Conservation (phyloP, 2,888 invertebrate genomes). For the Campoplex capitator region DNA sequence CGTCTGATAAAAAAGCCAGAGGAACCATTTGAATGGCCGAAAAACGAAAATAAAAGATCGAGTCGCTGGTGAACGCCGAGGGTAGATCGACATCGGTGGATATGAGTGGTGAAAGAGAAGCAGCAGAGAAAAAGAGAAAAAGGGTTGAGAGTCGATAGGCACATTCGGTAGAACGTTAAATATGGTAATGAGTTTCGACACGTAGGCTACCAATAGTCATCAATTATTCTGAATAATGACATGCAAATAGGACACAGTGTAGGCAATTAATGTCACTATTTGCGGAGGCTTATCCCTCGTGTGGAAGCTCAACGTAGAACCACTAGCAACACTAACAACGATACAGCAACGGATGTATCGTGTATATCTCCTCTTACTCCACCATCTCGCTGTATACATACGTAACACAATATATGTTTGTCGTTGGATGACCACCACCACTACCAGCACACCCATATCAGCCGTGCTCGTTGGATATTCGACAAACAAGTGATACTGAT, state of each 20-base stretch:
- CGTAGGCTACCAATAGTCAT: constrained; percentile 81
- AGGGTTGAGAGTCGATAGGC: constrained; percentile 40
- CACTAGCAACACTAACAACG: constrained; percentile 61
- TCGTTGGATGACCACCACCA: constrained; percentile 69
- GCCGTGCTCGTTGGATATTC: constrained; percentile 70
- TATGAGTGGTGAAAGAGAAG: background rate
- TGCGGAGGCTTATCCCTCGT: constrained; percentile 81
- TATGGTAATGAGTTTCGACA: constrained; percentile 82
- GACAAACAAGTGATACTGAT: constrained; percentile 76
- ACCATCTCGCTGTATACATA: constrained; percentile 12
- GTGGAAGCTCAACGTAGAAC: constrained; percentile 71
- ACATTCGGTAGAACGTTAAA: constrained; percentile 72
- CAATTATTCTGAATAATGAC: constrained; percentile 83
- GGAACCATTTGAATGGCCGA: background rate
- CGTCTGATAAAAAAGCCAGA: background rate
- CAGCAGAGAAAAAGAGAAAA: background rate
- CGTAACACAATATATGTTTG: constrained; percentile 72
- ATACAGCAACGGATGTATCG: constrained; percentile 41
- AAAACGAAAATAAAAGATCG: background rate
- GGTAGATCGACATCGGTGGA: constrained; percentile 25
- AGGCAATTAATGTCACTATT: constrained; percentile 83
- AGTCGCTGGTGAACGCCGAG: background rate
- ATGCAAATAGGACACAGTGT: constrained; percentile 81
- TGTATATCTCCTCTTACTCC: constrained; percentile 14
- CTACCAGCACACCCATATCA: constrained; percentile 44